Evolutionary conservation across 30 jellyfish, hydroid and myxozoan genomes (phyloP), one percentile per base, ranked within the genome.

Genomic region (Chrysaora quinquecirrha): DNA sequence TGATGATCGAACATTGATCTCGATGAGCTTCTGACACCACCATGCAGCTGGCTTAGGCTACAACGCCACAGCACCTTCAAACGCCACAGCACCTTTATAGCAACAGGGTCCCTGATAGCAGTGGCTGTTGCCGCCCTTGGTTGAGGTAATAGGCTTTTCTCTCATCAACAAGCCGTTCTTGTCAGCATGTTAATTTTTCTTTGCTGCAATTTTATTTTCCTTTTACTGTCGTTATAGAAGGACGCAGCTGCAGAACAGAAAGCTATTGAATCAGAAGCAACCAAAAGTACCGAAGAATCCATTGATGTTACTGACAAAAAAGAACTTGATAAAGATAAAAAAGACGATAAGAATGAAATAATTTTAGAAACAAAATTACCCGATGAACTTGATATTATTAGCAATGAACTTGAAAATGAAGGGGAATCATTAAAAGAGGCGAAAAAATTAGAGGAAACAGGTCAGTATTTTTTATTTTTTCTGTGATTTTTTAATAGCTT

Each of bases 351-450:
- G n/a, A 49, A 68, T 38, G 78, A 81, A 11, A 65, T 48, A 1
- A 58, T 48, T 1, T 46, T 67, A 29, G 91, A 81, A 49, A 69
- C 58, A 2, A 81, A 68, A 54, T 47, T 46, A 28, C 16, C 87
- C 12, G 73, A 63, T 54, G 87, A 83, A 56, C 18, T 64, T 10
- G 87, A 71, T 30, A 64, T 60, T 25, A 22, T 64, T 25, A 64
- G 52, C 30, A 74, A 73, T 46, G 87, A 83, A 31, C 69, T 73
- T 18, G 64, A 82, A 22, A 83, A 83, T 28, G 94, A 71, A 58
- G 82, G 29, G 3, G 64, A 83, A 38, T 74, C 75, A 3, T 18
- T 73, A 0, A 81, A 71, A 43, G 80, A 83, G 32, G 94, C 82
- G 11, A 64, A 83, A 34, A 46, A 83, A 60, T 47, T 34, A 43